Base-by-base conservation (phyloP, 1,140 invertebrate genomes). In the Drosophila obscura region DNA sequence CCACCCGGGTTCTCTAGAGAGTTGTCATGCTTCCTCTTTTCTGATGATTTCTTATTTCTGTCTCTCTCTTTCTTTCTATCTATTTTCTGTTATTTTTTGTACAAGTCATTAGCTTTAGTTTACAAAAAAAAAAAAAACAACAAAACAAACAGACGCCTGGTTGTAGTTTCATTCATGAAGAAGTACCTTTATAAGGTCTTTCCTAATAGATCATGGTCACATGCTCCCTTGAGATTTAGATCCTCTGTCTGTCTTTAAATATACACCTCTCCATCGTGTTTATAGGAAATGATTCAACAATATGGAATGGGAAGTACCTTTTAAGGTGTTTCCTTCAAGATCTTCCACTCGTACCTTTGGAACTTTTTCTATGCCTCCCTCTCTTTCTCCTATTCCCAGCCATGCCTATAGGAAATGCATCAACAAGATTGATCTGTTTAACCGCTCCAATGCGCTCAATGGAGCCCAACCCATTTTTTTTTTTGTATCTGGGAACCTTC, bases 81-180 rank as follows among this genome's bases (percentile, higher is more conserved):
- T 35, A 59, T 56, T 58, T 73, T 26, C 62, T 35, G 31, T 35
- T 35, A 35, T 64, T 73, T 88, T 85, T 87, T 87, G 81, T 83
- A 88, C 79, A 83, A 83, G 83, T 87, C 83, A 87, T 87, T 88
- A 88, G 83, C 83, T 87, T 88, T 87, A 88, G 88, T 87, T 83
- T 88, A 88, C 83, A 75, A 39, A 39, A 75, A 75, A 72, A 73
- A 74, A 19, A 8, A 31, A 74, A 72, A 72, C 69, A 65, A 55
- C 48, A 9, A 48, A 22, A 46, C 44, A 46, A 24, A 60, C 62
- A 80, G 35, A 63, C 35, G 35, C 9, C 11, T 61, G 65, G 52
- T 65, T 75, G 35, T 31, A 65, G 45, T 61, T 88, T 87, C 83
- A 87, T 87, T 87, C 76, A 87, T 88, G 57, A 49, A 46, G 48